Evolutionary conservation across 2,113 vertebrate genomes (phyloP), one percentile per base, ranked within the genome.

Genomic region (Lonchura striata): DNA sequence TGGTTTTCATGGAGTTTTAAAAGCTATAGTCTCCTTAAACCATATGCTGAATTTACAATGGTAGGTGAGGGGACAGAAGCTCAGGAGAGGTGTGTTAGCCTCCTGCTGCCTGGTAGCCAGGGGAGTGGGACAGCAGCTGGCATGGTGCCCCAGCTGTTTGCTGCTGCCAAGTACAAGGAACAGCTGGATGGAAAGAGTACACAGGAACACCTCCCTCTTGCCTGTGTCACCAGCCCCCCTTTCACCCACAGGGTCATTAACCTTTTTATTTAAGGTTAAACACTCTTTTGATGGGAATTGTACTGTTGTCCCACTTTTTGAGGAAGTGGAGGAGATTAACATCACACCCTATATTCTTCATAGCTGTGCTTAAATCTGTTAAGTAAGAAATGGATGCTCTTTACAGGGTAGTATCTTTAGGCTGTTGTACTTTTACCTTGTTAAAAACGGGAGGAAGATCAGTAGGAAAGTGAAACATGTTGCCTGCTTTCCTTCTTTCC

Each of bases 91-190:
- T 3, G 5, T 13, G 23, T 83, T 76, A 19, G 19, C 49, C 13
- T 50, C 9, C 19, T 69, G 21, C 64, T 66, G 10, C 28, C 24
- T 47, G 75, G 27, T 85, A 82, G 50, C 56, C 2, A 5, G 59
- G 49, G 76, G 12, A 64, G 39, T 0, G 0, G 33, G 24, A 10
- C 11, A 83, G 71, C 68, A 70, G 49, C 56, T 2, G 4, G 7
- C 1, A 0, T 2, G 1, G 27, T 59, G 52, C 35, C 85, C n/a
- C 80, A 59, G 54, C 53, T 95, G 53, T 82, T 75, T 35, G 60
- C 52, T 82, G 64, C 27, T 69, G 57, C 44, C 11, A 11, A 66
- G 16, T 80, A 20, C 20, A 28, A 54, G 52, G 60, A 86, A n/a
- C 22, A 86, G 47, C 41, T 56, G 65, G 22, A 37, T 68, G 31